Evolutionary conservation across 2,113 vertebrate genomes (phyloP).

Genomic region (Parus major): DNA sequence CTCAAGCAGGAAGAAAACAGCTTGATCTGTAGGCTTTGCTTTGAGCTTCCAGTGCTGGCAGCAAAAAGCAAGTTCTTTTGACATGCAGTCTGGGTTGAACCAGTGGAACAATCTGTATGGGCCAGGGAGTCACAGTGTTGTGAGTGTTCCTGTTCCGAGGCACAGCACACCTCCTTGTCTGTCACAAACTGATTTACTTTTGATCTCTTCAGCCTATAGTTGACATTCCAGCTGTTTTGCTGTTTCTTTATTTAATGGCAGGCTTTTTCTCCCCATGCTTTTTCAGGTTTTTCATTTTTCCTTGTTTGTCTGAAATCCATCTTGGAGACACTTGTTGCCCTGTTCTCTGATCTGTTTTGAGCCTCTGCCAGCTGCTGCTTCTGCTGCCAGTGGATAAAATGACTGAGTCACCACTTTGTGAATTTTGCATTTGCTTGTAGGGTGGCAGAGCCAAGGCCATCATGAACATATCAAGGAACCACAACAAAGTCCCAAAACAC

Average conservation of each 20-base stretch:
- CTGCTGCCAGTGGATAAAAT: conserved; percentile 72
- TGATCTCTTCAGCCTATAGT: background rate
- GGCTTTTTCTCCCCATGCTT: conserved; percentile 5
- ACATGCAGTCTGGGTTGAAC: background rate
- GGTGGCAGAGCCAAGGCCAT: conserved; percentile 73
- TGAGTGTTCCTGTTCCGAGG: background rate
- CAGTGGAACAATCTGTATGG: conserved; percentile 16
- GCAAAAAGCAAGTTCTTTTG: background rate
- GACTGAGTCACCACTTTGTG: conserved; percentile 73
- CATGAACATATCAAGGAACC: conserved; percentile 78
- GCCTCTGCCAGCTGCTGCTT: conserved; percentile 62
- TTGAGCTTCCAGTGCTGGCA: conserved; percentile 26
- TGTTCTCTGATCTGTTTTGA: conserved; percentile 75
- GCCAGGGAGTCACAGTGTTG: background rate
- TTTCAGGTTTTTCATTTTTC: conserved; percentile 67
- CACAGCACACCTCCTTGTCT: background rate
- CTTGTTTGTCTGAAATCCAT: conserved; percentile 71
- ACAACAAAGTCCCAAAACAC: conserved; percentile 73
- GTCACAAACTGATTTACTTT: background rate
- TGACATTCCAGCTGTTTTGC: conserved; percentile 22
- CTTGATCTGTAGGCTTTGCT: conserved; percentile 40
- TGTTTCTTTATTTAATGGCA: conserved; percentile 28
- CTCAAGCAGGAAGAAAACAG: conserved; percentile 53
- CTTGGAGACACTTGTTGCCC: conserved; percentile 80
- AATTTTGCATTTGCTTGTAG: conserved; percentile 65